Evolutionary conservation across 2,888 invertebrate genomes (phyloP).

Genomic region (Drosophila aldrichi): DNA sequence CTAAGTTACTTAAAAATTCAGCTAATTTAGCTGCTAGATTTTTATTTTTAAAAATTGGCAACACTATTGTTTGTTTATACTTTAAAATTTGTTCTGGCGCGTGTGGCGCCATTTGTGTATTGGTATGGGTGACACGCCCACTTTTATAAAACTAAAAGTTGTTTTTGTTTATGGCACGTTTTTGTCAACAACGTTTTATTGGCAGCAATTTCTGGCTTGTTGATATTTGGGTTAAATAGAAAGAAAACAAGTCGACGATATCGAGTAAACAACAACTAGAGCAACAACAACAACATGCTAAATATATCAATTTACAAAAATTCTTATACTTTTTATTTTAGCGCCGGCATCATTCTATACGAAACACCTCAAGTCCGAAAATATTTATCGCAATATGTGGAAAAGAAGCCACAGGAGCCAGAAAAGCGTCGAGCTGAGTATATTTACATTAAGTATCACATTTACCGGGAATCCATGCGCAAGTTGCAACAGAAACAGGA

Average conservation of each 20-base stretch:
- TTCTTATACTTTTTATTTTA: conserved; percentile 35
- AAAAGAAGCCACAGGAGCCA: conserved; percentile 66
- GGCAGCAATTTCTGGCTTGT: conserved; percentile 48
- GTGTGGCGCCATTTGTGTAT: conserved; percentile 41
- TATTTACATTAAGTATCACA: conserved; percentile 87
- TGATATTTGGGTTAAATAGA: conserved; percentile 35
- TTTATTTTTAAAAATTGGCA: background rate
- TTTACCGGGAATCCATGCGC: conserved; percentile 85
- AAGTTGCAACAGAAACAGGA: conserved; percentile 82
- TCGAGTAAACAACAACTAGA: background rate
- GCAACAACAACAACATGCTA: conserved; percentile 22
- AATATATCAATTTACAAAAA: conserved; percentile 9
- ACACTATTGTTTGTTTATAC: conserved; percentile 36
- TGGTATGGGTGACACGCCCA: conserved; percentile 62
- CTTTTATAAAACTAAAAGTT: conserved; percentile 56
- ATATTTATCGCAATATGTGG: conserved; percentile 84
- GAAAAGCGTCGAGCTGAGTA: conserved; percentile 86
- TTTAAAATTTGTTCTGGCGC: conserved; percentile 31
- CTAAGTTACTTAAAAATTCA: background rate
- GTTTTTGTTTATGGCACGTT: conserved; percentile 55
- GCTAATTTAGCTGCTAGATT: background rate
- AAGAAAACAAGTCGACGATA: conserved; percentile 19
- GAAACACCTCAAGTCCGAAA: conserved; percentile 82
- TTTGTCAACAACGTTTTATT: conserved; percentile 63
- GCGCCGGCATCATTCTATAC: conserved; percentile 83